These are phyloP conservation scores for Glossosoma conforme DNA, from an alignment of 1,140 invertebrate species.

Conservation along the genomic window DNA sequence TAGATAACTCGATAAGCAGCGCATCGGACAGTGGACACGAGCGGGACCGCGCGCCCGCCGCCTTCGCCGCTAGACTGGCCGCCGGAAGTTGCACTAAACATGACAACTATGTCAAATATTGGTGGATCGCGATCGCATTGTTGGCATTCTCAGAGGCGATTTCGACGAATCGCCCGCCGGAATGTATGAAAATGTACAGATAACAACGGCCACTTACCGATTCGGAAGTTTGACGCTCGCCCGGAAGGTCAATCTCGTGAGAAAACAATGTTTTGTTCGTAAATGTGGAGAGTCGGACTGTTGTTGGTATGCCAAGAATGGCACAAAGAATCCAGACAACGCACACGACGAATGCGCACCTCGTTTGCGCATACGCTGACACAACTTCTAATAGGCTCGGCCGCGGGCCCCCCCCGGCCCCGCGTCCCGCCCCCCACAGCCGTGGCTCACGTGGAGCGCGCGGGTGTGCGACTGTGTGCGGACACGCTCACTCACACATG, in stretches of 20 bases:
- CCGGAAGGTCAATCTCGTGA: constrained; percentile 15
- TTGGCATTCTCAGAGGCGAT: constrained; percentile 61
- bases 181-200: constrained; percentile 54
- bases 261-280: constrained; percentile 36
- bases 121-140: constrained; percentile 69
- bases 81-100: constrained; percentile 46
- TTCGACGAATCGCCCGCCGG: constrained; percentile 49
- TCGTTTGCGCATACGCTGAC: constrained; percentile 71
- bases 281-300: constrained; percentile 73
- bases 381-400: constrained; percentile 60
- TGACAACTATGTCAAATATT: constrained; percentile 77
- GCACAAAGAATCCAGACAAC: constrained; percentile 92
- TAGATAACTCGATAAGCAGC: constrained; percentile 13
- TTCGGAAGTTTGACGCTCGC: constrained; percentile 53
- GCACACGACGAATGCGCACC: constrained; percentile 77
- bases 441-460: constrained; percentile 33
- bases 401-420: constrained; percentile 29
- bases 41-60: constrained; percentile 40
- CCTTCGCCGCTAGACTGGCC: constrained; percentile 50
- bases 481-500: no score
- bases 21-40: no score
- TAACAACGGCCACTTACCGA: constrained; percentile 60
- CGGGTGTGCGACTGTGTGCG: no score
- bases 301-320: constrained; percentile 91
- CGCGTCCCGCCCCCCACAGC: constrained; percentile 39